Evolutionary conservation across 2,888 invertebrate species (phyloP), one percentile per base, ranked within the genome.

Genomic region (Oligia strigilis): DNA sequence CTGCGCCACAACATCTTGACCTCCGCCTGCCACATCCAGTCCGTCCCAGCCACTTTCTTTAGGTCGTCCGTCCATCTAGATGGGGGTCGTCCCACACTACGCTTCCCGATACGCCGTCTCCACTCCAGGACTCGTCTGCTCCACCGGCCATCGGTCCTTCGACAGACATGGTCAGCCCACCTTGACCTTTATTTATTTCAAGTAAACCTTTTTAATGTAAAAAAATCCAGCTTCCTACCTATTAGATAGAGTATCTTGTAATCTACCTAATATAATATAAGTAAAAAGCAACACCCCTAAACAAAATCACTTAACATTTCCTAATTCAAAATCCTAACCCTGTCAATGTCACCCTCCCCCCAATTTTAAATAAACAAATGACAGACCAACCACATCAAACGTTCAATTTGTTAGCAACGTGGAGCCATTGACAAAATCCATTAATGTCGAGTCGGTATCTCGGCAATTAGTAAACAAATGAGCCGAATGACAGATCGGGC

Each of bases 381-480:
- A 78, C 67, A 75, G 73, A 80, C 87, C 85, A 89, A 92, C 93
- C 93, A 96, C 95, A 95, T 96, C 96, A 96, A 96, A 96, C 94
- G 94, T 84, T 89, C 90, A 92, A 92, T 91, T 89, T 87, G 83
- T 80, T 83, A 83, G 78, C 72, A 84, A 83, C 87, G 79, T 88
- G 92, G 92, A 93, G 91, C 91, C 95, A 96, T 96, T 96, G 96
- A 97, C 96, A 95, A 96, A 96, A 94, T 96, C 96, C 96, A 97
- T 97, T 97, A 96, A 96, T 94, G 93, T 94, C 91, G 92, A 91
- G 91, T 90, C 89, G 92, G 93, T 91, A 93, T 94, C 93, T 89
- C 90, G 91, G 92, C 95, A 94, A 96, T 97, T 96, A 95, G 96
- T 96, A 96, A 96, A 96, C 96, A 96, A 96, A 97, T 95, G 96